phyloP scores from a whole-genome alignment of 2,797 vertebrate species.

The Crax fasciolata region DNA sequence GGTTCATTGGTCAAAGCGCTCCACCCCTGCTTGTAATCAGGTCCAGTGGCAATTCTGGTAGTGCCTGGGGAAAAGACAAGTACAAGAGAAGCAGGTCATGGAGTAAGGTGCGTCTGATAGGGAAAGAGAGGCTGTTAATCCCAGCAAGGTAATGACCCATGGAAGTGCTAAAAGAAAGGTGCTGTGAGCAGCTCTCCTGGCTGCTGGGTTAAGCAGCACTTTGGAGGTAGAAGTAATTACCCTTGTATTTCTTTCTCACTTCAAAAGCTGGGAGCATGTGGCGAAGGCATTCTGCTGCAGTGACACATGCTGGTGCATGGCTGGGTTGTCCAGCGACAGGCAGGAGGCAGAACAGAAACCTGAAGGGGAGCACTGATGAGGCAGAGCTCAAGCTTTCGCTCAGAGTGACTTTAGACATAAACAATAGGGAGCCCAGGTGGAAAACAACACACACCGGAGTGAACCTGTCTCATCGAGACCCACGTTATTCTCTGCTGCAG shows the following conservation, averaged over 20 bases:
- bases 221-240: neutral
- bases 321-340: accelerated
- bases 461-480: neutral
- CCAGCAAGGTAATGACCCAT: conserved; percentile 55
- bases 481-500: accelerated
- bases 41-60: conserved; percentile 51
- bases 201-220: neutral
- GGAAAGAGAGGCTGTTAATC: conserved; percentile 1
- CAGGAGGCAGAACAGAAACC: neutral
- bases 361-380: neutral
- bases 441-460: neutral
- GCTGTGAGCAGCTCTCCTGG: neutral
- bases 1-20: conserved; percentile 59
- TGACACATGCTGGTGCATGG: accelerated
- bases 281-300: neutral
- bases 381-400: neutral
- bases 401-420: conserved; percentile 4
- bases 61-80: conserved; percentile 61
- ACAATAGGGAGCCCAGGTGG: neutral
- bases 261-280: neutral
- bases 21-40: conserved; percentile 46
- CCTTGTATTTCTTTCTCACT: neutral
- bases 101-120: neutral
- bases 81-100: neutral
- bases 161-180: conserved; percentile 53